phyloP scores from a whole-genome alignment of 1,140 invertebrate genomes.

The Anastrepha ludens region DNA sequence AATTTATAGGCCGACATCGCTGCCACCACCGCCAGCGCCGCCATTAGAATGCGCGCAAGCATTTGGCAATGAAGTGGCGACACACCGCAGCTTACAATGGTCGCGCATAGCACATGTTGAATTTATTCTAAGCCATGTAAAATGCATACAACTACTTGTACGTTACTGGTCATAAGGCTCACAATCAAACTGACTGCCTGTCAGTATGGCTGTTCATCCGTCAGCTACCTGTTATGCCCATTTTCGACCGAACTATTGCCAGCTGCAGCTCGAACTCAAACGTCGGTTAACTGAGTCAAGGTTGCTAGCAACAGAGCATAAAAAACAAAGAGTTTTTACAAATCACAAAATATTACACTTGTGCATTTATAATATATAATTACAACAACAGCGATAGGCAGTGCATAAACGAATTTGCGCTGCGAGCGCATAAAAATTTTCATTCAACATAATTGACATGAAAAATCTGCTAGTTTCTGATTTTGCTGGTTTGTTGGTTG shows the following conservation, averaged over 20 bases:
- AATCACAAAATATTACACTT: not conserved
- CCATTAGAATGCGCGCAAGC: conserved; percentile 7
- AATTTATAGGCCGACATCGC: not conserved
- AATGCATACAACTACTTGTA: too few species aligned
- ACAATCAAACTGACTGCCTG: not conserved
- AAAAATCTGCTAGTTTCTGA: not conserved
- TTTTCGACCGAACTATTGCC: not conserved
- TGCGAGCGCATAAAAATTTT: not conserved
- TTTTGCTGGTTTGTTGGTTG: not conserved
- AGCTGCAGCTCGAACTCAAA: conserved; percentile 29
- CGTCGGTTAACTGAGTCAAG: conserved; percentile 6
- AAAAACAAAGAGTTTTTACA: not conserved
- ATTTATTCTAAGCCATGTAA: not conserved
- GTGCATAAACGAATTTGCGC: not conserved
- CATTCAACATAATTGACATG: conserved; percentile 47
- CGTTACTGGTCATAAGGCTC: not conserved
- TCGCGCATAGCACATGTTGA: not conserved
- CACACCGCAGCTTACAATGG: not conserved
- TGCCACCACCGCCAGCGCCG: not conserved
- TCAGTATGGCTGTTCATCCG: not conserved
- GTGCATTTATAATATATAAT: not conserved
- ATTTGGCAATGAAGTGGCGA: conserved; percentile 2
- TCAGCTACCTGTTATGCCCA: not conserved
- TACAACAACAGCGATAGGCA: not conserved
- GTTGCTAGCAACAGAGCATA: not conserved